Percentiles rank a stretch among this genome's conserved stretches.
Evolutionary conservation across 92 coral and sea anemone genomes (phyloP).

Genomic region (Meandrina meandrites): DNA sequence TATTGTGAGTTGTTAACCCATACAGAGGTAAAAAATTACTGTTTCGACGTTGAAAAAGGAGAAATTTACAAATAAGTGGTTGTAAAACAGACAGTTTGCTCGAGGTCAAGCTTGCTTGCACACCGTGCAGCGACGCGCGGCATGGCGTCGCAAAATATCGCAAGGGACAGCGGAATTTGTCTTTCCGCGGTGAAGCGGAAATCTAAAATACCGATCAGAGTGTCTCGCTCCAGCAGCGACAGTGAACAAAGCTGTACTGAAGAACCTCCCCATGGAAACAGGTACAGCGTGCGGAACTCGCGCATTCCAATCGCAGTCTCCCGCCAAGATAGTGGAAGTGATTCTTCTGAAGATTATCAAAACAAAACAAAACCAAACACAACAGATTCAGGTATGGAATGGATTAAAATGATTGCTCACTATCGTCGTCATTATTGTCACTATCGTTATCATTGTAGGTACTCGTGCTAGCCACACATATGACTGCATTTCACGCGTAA

Average conservation of each 20-base stretch:
- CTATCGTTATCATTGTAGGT: neutral
- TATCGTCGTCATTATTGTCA: neutral
- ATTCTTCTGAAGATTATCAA: slow-evolving; percentile 8
- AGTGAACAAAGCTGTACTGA: slow-evolving; percentile 13
- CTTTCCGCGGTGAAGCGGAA: slow-evolving; percentile 3
- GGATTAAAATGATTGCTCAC: neutral
- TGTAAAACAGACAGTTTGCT: neutral
- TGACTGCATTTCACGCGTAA: too few species aligned
- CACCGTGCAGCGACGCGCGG: neutral
- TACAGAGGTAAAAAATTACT: neutral
- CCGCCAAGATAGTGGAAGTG: slow-evolving; percentile 18
- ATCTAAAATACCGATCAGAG: neutral
- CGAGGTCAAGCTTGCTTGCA: neutral
- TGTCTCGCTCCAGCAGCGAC: slow-evolving; percentile 14
- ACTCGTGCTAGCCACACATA: neutral
- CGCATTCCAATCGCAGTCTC: slow-evolving; percentile 1
- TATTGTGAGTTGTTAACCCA: neutral
- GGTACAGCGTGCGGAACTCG: neutral
- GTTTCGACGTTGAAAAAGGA: neutral
- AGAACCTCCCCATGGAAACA: neutral
- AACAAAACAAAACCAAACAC: neutral
- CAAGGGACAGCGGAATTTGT: slow-evolving; percentile 38
- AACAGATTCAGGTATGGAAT: slow-evolving; percentile 19
- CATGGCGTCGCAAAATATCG: slow-evolving; percentile 27
- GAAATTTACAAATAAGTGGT: neutral